Evolutionary conservation across 2,113 vertebrate genomes (phyloP).

Genomic region (Pao palembangensis): DNA sequence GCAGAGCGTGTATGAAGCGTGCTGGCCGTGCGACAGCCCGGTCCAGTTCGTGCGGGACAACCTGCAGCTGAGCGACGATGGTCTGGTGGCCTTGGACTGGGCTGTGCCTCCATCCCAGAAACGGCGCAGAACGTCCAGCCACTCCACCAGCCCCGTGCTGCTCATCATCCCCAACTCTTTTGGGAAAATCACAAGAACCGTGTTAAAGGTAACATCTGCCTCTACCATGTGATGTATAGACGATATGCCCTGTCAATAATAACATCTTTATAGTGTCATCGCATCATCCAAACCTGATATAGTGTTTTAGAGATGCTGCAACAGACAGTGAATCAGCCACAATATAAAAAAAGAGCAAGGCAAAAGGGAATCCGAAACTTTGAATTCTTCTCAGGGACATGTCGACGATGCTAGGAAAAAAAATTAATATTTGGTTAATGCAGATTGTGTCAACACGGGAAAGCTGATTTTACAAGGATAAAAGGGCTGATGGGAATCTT

Average conservation of each 20-base stretch:
- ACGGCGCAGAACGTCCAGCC: constrained; percentile 76
- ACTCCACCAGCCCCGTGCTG: constrained; percentile 75
- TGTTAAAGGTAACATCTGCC: constrained; percentile 67
- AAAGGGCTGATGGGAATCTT: constrained; percentile 30
- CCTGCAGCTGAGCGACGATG: constrained; percentile 79
- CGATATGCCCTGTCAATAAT: neutral
- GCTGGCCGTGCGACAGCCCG: constrained; percentile 69
- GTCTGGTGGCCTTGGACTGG: constrained; percentile 81
- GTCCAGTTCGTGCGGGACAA: constrained; percentile 77
- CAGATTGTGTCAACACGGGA: too few species aligned
- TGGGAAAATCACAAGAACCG: constrained; percentile 80
- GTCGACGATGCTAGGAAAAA: too few species aligned
- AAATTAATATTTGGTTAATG: too few species aligned
- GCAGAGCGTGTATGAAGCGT: constrained; percentile 69
- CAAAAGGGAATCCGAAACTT: too few species aligned
- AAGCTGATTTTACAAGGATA: too few species aligned
- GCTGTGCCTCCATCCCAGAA: constrained; percentile 73
- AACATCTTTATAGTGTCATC: too few species aligned
- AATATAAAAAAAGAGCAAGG: too few species aligned
- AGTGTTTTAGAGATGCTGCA: too few species aligned
- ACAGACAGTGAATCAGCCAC: too few species aligned
- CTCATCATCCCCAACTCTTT: constrained; percentile 82
- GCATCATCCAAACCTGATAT: neutral
- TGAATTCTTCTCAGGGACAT: too few species aligned
- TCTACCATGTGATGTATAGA: too few species aligned